Base-by-base conservation (phyloP, 1,140 invertebrate genomes). In the Belonocnema kinseyi region DNA sequence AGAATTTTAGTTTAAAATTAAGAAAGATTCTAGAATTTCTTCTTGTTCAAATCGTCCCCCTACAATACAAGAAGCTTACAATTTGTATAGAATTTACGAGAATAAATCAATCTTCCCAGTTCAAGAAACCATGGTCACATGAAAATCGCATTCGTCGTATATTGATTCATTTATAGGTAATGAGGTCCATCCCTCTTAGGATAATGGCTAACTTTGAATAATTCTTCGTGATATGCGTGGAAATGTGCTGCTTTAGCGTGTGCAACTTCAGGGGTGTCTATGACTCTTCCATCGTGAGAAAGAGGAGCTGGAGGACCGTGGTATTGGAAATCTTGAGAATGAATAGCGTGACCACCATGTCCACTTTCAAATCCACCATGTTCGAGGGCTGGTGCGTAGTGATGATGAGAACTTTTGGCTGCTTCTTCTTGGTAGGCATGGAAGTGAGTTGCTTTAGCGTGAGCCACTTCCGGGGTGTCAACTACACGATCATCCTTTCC, bases 241-340 rank as follows among this genome's bases (percentile, higher is more conserved):
- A 93, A 92, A 80, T 93, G 93, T 6, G 88, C 91, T 19, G 92
- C 92, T 85, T 93, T 93, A 56, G 93, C 93, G 58, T 92, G 92
- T 61, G 92, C 92, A 6, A 94, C 93, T 88, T 94, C 93, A 51
- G 93, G 92, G 3, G 93, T 93, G 80, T 94, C 93, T 10, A 90
- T 82, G 50, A 90, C 88, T 52, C 88, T 88, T 12, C 90, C 90
- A 72, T 88, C 86, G 71, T 88, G 87, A 6, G 84, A 88, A n/a
- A 92, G 77, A 10, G 89, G 83, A 0, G 87, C 88, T 7, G 86
- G 86, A 6, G 87, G 86, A 16, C 89, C 89, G 51, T 89, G 87
- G 58, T 89, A 90, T 0, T 76, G 58, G n/a, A 85, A 77, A 5
- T 77, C 80, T 56, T 76, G 78, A 72, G 76, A 72, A 73, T 79